A percentile compares a stretch with the other conserved stretches of the same genome.
phyloP scores from a whole-genome alignment of 2,797 vertebrate genomes.

The Hypotaenidia okinawae region DNA sequence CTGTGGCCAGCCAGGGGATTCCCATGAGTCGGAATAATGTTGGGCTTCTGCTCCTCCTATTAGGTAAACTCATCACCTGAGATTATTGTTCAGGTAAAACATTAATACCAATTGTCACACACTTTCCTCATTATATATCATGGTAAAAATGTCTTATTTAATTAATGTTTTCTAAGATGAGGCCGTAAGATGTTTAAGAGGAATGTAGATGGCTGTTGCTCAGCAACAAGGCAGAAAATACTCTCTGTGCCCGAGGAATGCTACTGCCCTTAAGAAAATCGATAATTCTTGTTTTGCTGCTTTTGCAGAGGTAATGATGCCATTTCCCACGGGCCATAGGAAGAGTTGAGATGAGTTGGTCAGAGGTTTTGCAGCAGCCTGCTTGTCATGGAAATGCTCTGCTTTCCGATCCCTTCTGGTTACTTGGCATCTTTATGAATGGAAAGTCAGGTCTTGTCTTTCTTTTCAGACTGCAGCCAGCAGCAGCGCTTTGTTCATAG shows the following conservation, averaged over 20 bases:
- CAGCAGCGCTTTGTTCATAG: background rate
- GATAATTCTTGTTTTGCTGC: background rate
- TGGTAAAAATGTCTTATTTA: background rate
- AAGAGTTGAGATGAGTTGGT: background rate
- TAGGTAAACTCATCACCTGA: background rate
- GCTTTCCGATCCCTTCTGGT: background rate
- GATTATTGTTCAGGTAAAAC: background rate
- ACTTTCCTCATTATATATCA: background rate
- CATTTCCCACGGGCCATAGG: background rate
- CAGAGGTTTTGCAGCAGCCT: background rate
- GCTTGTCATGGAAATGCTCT: background rate
- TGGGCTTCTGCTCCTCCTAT: background rate
- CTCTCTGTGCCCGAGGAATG: fast-evolving
- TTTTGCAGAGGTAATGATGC: background rate
- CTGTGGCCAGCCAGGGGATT: background rate
- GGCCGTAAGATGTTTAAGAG: background rate
- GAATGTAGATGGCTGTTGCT: background rate
- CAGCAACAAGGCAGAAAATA: background rate
- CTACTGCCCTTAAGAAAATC: background rate
- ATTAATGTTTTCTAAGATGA: background rate
- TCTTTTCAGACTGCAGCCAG: background rate
- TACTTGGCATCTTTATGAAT: background rate
- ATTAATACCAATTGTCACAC: background rate
- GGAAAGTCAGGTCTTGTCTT: background rate
- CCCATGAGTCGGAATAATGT: background rate